Percentiles rank a stretch among this genome's conserved stretches.
Evolutionary conservation across 2,113 vertebrate species (phyloP).

Genomic region (Nesogale talazaci): DNA sequence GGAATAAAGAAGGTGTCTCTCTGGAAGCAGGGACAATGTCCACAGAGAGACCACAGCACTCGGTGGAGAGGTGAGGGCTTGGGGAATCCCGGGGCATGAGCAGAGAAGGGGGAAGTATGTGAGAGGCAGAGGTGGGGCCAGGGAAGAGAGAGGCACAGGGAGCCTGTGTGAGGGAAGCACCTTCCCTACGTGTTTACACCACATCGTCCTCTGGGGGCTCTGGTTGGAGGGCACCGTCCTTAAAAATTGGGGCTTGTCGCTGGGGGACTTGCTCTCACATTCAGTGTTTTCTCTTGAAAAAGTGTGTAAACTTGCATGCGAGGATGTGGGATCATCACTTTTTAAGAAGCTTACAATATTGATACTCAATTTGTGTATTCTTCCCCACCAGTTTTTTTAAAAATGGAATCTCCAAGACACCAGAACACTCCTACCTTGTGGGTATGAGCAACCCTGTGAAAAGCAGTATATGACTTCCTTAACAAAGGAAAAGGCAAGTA

Average conservation of each 20-base stretch:
- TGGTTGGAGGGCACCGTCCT: background rate
- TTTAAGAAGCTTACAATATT: constrained; percentile 24
- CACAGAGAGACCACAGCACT: background rate
- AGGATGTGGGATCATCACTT: background rate
- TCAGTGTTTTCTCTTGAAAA: background rate
- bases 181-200: background rate
- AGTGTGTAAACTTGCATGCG: background rate
- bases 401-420: background rate
- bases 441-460: too few relatives aligned
- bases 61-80: background rate
- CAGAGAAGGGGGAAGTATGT: background rate
- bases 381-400: background rate
- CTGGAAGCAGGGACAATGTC: background rate
- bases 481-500: too few relatives aligned
- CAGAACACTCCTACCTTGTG: too few relatives aligned
- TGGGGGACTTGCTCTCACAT: background rate
- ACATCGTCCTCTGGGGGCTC: background rate
- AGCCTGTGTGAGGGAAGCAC: background rate
- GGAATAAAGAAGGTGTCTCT: background rate
- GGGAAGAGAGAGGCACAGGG: background rate
- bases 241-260: background rate
- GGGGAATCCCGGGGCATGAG: background rate
- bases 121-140: background rate
- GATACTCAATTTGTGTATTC: background rate
- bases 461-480: too few relatives aligned